Conservation (phyloP, 2,888 invertebrate genomes). For the Caenorhabditis plicata region DNA sequence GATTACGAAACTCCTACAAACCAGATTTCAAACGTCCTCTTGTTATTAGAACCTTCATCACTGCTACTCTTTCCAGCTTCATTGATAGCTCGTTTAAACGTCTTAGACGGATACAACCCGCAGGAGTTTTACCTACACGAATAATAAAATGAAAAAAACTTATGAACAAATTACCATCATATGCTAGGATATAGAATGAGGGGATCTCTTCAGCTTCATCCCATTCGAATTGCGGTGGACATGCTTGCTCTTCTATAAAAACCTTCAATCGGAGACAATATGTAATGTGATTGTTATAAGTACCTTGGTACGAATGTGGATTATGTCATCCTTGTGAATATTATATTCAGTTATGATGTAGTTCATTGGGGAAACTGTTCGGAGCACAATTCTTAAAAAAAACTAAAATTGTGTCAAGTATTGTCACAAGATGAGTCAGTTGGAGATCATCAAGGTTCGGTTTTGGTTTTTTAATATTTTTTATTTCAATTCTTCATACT, state of each 20-base stretch:
- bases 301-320: conserved; percentile 18
- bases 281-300: not conserved
- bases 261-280: no score
- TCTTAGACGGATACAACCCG: conserved; percentile 18
- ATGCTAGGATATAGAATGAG: conserved; percentile 22
- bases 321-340: conserved; percentile 13
- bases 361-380: no score
- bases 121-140: conserved; percentile 9
- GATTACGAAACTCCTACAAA: conserved; percentile 13
- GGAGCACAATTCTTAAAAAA: no score
- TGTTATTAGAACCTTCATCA: conserved; percentile 11
- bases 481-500: no score
- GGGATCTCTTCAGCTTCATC: conserved; percentile 28
- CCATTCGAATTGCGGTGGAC: conserved; percentile 32
- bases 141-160: not conserved
- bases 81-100: conserved; percentile 8
- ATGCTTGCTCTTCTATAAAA: conserved; percentile 38
- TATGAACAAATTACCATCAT: conserved; percentile 3
- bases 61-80: conserved; percentile 30
- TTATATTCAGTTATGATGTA: no score
- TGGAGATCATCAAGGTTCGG: no score
- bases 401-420: no score
- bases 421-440: no score
- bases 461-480: no score
- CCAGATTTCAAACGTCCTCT: not conserved